Base-by-base conservation (phyloP, 2,113 vertebrate genomes). In the Tachysurus fulvidraco region DNA sequence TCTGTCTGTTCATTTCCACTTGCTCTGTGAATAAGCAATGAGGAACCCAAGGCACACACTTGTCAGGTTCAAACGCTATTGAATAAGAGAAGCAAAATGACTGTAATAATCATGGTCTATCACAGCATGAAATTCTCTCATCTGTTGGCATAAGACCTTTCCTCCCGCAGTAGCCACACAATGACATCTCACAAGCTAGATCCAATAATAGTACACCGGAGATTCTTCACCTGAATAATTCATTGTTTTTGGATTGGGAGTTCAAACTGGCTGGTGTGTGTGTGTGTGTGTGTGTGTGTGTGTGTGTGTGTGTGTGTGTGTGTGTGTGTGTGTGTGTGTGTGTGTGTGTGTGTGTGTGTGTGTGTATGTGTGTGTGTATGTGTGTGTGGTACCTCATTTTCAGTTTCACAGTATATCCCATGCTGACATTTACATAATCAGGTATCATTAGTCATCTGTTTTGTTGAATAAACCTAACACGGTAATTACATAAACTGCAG, bases 221-320 rank as follows among this genome's bases (percentile, higher is more conserved):
- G 10, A 79, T 23, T 91, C 83, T 94, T 86, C 78, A 86, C 94
- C 92, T 90, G 93, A 93, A 94, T 94, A 88, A 93, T 93, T 93
- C 92, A 91, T 91, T 85, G 90, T 90, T 94, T 92, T 89, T 93
- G 89, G 88, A 85, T 88, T n/a, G 21, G 87, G 67, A 16, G 67
- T 87, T 89, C 90, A 23, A 25, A 41, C 89, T 62, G 86, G 86
- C 69, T 25, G 88, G 89, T 85, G 85, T 55, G 69, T 60, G 25
- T 30, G 41, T 30, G 23, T 9, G 83, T 69, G 50, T 57, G 46
- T 6, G 19, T 57, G 19, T 71, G 64, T 19, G 50, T 16, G 36
- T 60, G 57, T 21, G 59, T 59, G 44, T 12, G 83, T 73, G 54
- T 76, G 52, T 14, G 23, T 74, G 36, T 60, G 67, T 13, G 52